Conservation (phyloP, 2,797 vertebrate genomes). For the Ara ararauna region DNA sequence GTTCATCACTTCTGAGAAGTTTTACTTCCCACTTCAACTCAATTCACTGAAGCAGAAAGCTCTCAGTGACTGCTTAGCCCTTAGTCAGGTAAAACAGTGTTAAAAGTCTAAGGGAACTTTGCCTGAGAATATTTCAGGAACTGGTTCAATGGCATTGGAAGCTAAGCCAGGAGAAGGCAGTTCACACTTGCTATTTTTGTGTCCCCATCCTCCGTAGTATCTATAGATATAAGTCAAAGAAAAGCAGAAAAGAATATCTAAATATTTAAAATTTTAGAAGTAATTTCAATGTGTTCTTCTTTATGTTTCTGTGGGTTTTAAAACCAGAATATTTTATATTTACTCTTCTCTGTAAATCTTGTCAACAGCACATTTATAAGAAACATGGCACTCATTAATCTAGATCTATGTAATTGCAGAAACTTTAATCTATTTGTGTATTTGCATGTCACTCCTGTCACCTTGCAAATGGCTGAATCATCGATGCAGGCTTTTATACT, state of each 20-base stretch:
- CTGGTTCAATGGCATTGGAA: background rate
- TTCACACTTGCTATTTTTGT: background rate
- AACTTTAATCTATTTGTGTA: constrained; percentile 47
- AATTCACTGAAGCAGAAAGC: background rate
- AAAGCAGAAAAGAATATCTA: background rate
- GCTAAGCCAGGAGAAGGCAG: background rate
- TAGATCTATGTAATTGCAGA: constrained; percentile 8
- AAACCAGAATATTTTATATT: background rate
- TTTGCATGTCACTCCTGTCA: constrained; percentile 34
- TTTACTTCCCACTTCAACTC: background rate
- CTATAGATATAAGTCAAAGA: background rate
- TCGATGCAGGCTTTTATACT: constrained; percentile 42
- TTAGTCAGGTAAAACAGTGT: background rate
- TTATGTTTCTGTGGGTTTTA: background rate
- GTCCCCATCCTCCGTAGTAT: background rate
- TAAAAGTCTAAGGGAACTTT: background rate
- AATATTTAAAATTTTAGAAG: background rate
- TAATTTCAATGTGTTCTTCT: background rate
- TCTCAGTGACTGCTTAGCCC: background rate
- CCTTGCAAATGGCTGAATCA: constrained; percentile 48
- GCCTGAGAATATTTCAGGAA: background rate
- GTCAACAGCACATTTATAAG: background rate
- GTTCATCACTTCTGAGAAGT: background rate
- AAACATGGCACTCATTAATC: constrained; percentile 45
- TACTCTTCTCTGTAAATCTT: constrained; percentile 26